Conservation (phyloP, 92 coral and sea anemone species). For the Siderastrea siderea region DNA sequence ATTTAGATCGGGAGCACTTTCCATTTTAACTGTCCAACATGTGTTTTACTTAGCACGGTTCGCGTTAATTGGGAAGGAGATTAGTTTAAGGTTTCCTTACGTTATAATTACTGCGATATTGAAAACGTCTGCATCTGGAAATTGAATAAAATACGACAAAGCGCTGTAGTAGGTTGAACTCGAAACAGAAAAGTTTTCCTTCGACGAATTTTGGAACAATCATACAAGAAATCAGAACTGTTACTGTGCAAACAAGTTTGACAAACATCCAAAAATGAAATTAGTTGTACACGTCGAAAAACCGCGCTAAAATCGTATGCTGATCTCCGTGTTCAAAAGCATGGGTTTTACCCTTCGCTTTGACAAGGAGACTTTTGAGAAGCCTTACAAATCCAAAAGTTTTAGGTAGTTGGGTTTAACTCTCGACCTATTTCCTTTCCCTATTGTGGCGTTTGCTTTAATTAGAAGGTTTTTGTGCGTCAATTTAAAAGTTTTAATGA, state of each 20-base stretch:
- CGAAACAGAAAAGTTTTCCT: neutral
- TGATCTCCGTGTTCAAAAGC: neutral
- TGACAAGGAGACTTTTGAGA: neutral
- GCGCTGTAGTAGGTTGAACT: neutral
- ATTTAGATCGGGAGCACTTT: conserved; percentile 36
- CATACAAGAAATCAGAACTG: conserved; percentile 31
- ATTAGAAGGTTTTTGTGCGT: conserved; percentile 55
- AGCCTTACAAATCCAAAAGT: conserved; percentile 19
- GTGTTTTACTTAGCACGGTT: neutral
- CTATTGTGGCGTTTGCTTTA: conserved; percentile 42
- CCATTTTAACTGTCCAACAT: conserved; percentile 45
- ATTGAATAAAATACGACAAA: neutral
- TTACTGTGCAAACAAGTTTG: conserved; percentile 23
- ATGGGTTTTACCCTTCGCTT: neutral
- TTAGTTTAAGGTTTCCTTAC: neutral
- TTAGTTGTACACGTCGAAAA: conserved; percentile 32
- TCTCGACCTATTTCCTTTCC: conserved; percentile 33
- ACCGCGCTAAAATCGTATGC: neutral
- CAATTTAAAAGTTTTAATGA: conserved; percentile 52
- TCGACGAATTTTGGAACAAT: conserved; percentile 4
- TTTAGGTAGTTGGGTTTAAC: conserved; percentile 18
- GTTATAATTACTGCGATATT: neutral
- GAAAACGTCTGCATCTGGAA: neutral
- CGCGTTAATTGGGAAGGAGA: conserved; percentile 22
- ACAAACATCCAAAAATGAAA: conserved; percentile 41